Base-by-base conservation (phyloP, 1,140 invertebrate genomes). In the Danaus melanippus region DNA sequence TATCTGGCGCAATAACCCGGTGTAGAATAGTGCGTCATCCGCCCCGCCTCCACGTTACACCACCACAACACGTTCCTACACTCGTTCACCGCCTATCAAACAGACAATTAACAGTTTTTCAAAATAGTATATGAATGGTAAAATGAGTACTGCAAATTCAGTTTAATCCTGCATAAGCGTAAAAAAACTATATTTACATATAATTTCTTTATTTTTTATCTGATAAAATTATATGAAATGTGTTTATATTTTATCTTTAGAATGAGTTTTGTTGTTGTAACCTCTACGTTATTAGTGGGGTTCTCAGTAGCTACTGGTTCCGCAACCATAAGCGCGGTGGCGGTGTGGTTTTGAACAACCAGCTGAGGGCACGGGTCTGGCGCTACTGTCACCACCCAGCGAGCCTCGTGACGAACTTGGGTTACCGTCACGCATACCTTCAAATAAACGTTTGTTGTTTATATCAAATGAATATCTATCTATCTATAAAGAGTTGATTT, bases 321-420 rank as follows among this genome's bases (percentile, higher is more conserved):
- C 1, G 67, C 81, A 8, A 84, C 32, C 0, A 50, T 53, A 0
- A 84, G 50, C 0, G 60, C 11, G 8, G 48, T 50, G 0, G 15
- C 42, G 1, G 81, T 74, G 8, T 53, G 53, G 50, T 84, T 84
- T 55, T 64, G 64, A 11, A 82, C 61, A 10, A 75, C 44, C 46
- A 74, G 77, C 64, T 84, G 79, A 10, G 81, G 81, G 44, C 71
- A 79, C 12, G 71, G 68, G 56, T 84, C 81, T 9, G 17, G 42
- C 6, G 70, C 66, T 8, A 81, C 60, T 10, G 69, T 66, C 12
- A 84, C 53, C 50, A 78, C 12, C 73, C 72, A 79, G 1, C 79
- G 71, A 2, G 65, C 71, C 8, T 82, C 76, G 51, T 76, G 71
- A 17, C 62, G 58, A 21, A 74, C 56, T 49, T 82, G 81, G 4